Evolutionary conservation across 2,797 vertebrate genomes (phyloP), one percentile per base, ranked within the genome.

Genomic region (Hydrophis major): DNA sequence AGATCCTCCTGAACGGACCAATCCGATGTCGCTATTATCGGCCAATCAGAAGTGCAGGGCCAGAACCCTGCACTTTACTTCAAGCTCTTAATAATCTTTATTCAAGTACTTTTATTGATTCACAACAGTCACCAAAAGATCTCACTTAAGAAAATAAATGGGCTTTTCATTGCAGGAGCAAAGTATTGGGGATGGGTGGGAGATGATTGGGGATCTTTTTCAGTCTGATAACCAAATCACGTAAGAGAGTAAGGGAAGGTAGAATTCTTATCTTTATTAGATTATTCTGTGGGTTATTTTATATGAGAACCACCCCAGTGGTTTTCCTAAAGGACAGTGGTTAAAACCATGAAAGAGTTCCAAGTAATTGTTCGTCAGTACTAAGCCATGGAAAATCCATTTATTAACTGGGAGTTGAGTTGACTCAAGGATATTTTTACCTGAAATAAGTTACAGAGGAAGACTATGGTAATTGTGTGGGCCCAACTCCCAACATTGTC

Each of bases 71-170:
- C n/a, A n/a, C n/a, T n/a, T n/a, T n/a, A n/a, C n/a, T n/a, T n/a
- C n/a, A n/a, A n/a, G n/a, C n/a, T n/a, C n/a, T n/a, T n/a, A n/a
- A n/a, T n/a, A n/a, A n/a, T n/a, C n/a, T n/a, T n/a, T n/a, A n/a
- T n/a, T n/a, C n/a, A n/a, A n/a, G n/a, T 37, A 37, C 37, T 37
- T 37, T 37, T 37, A 37, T 37, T 37, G 37, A 37, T 37, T 37
- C 37, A 37, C 37, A 37, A 37, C 37, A 37, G 37, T 37, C 37
- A 88, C 96, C 95, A 95, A 96, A 95, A 95, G 93, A 96, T 92
- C 88, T 95, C 95, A 96, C 96, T 96, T 96, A 94, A 94, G 95
- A 94, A 94, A 96, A 95, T 96, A 96, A 96, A 97, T 96, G 95
- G 93, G 94, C 92, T 93, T 91, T 96, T 97, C 96, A 95, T 93